Evolutionary conservation across 53 echinoderm and acorn worm species (phyloP).

Genomic region (Patiria pectinifera): DNA sequence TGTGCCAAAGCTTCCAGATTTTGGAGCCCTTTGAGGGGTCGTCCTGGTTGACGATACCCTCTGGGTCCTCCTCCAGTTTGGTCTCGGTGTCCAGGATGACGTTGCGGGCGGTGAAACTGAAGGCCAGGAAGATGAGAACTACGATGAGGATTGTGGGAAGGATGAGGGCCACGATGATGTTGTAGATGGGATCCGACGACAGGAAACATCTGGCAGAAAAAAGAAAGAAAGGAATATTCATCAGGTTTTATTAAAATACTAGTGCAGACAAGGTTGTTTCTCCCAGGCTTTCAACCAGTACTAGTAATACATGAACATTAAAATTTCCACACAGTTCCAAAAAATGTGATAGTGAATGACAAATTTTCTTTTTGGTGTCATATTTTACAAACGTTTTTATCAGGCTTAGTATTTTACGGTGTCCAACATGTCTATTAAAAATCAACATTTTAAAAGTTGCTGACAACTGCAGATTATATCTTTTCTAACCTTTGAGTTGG

Average conservation of each 20-base stretch:
- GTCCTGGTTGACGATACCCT: constrained; percentile 9
- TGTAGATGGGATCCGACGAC: constrained; percentile 50
- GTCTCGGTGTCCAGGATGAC: constrained; percentile 30
- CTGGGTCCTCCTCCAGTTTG: not conserved
- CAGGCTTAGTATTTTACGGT: too few relatives aligned
- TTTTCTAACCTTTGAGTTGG: constrained; percentile 25
- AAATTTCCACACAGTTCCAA: too few relatives aligned
- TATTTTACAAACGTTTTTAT: too few relatives aligned
- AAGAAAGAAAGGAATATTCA: not conserved
- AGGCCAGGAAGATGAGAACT: constrained; percentile 13
- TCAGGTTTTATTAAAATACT: not conserved
- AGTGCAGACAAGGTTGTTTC: not conserved
- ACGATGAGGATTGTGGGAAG: constrained; percentile 29
- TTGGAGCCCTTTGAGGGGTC: not conserved
- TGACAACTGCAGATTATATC: too few relatives aligned
- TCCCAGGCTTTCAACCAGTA: not conserved
- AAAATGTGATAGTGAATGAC: too few relatives aligned
- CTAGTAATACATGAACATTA: too few relatives aligned
- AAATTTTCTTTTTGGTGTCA: too few relatives aligned
- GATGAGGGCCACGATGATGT: constrained; percentile 31
- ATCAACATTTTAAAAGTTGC: too few relatives aligned
- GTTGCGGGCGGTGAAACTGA: constrained; percentile 39
- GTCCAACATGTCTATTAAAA: too few relatives aligned
- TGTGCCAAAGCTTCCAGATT: constrained; percentile 36
- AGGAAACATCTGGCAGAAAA: constrained; percentile 44